Percentiles rank a stretch among this genome's conserved stretches.
phyloP scores from a whole-genome alignment of 2,888 invertebrate species.

The Volucella inflata region DNA sequence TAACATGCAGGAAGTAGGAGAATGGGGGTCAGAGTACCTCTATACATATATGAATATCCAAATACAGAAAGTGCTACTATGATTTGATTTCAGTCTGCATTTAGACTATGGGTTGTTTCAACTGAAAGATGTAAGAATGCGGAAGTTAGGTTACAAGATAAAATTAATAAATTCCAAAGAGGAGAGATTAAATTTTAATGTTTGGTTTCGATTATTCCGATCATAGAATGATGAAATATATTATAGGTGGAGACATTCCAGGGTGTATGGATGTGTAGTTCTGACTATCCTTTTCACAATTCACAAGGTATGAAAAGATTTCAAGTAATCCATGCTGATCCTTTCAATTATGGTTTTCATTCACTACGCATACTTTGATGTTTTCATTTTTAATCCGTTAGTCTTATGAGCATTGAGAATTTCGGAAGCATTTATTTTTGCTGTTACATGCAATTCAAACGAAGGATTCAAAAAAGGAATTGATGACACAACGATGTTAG shows the following conservation, averaged over 20 bases:
- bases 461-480: background rate
- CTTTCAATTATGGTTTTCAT: background rate
- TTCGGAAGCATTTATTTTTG: no score
- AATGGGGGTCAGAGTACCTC: background rate
- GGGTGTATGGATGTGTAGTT: background rate
- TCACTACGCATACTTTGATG: background rate
- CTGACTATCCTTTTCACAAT: background rate
- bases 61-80: background rate
- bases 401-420: background rate
- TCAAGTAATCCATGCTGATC: background rate
- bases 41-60: no score
- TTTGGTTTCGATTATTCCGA: conserved; percentile 43
- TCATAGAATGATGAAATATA: background rate
- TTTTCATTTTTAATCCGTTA: background rate
- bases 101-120: background rate
- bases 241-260: background rate
- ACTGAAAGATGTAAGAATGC: background rate
- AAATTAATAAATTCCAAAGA: conserved; percentile 45
- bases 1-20: background rate
- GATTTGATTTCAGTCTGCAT: conserved; percentile 34
- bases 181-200: conserved; percentile 50
- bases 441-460: background rate
- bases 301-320: no score
- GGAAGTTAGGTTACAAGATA: conserved; percentile 15
- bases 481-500: no score